Evolutionary conservation across 2,113 vertebrate genomes (phyloP), one percentile per base, ranked within the genome.

Genomic region (human): DNA sequence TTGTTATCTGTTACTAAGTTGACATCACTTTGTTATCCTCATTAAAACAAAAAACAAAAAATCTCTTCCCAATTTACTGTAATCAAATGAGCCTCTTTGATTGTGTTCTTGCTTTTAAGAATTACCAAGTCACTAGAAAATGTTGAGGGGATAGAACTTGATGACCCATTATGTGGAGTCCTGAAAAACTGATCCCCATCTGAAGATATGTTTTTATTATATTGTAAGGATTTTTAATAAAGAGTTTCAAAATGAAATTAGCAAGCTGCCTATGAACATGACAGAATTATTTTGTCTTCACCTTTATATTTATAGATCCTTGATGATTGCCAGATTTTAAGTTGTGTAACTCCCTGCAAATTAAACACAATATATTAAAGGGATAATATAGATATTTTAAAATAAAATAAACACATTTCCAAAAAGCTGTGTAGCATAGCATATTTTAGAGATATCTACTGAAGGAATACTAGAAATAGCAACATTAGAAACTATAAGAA

Each of bases 241-340:
- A 72, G 40, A 90, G 32, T 85, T 80, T 87, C n/a, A 88, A 95
- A 95, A 94, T 87, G 82, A 94, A 97, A 88, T 95, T 83, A 94
- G 35, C 8, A 11, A 93, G 14, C 22, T 68, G 43, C 55, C 18
- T 18, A 48, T 38, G 14, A 79, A 87, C 10, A 70, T 93, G 59
- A 95, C 68, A 45, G 84, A 91, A 95, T 96, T 83, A 90, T 88
- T 94, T 95, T 86, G 81, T 90, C 91, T 86, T 97, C 82, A 94
- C 52, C 59, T 96, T 91, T 82, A 78, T 96, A 82, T 95, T 76
- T 95, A 79, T 76, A 89, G 79, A 89, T 55, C 14, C 30, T 85
- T 95, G 79, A 94, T 73, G 88, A 92, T 45, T 94, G 45, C 66
- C 82, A 95, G 72, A 78, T 92, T 93, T 89, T 52, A 80, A 92